These are phyloP conservation scores for Artibeus lituratus DNA, from an alignment of 2,797 vertebrate species.

Conservation along the genomic window DNA sequence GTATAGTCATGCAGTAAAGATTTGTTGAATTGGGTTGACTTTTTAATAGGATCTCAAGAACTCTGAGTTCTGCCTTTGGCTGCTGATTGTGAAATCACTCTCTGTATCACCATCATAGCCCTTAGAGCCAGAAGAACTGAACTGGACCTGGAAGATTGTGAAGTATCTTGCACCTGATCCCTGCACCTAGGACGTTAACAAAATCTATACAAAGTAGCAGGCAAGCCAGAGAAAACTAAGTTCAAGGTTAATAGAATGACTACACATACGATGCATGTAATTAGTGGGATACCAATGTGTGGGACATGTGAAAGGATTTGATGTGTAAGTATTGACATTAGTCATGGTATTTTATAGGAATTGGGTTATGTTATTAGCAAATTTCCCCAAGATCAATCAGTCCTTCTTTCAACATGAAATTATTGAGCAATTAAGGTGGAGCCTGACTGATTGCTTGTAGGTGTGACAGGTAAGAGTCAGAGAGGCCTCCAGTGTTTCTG, in stretches of 20 bases:
- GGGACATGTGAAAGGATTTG: not conserved
- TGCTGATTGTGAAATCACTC: not conserved
- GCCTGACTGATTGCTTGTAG: not conserved
- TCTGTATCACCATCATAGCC: not conserved
- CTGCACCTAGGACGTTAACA: not conserved
- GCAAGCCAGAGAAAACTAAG: slow-evolving; percentile 4
- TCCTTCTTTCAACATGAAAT: slow-evolving; percentile 22
- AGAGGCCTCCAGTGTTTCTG: not conserved
- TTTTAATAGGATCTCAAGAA: not conserved
- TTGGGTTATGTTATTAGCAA: slow-evolving; percentile 15
- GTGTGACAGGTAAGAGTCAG: not conserved
- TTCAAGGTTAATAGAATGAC: not conserved
- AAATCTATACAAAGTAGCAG: not conserved
- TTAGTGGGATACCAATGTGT: not conserved
- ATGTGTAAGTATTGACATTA: not conserved
- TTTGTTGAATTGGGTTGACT: not conserved
- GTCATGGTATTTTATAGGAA: not conserved
- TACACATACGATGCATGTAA: not conserved
- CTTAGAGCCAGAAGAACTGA: not conserved
- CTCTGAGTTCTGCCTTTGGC: not conserved
- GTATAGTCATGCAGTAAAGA: not conserved
- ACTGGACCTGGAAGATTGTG: not conserved
- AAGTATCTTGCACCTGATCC: not conserved
- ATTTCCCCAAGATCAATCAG: not conserved
- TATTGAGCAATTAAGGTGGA: slow-evolving; percentile 50